Evolutionary conservation across 2,888 invertebrate species (phyloP).

Genomic region (Ligdia adustata): DNA sequence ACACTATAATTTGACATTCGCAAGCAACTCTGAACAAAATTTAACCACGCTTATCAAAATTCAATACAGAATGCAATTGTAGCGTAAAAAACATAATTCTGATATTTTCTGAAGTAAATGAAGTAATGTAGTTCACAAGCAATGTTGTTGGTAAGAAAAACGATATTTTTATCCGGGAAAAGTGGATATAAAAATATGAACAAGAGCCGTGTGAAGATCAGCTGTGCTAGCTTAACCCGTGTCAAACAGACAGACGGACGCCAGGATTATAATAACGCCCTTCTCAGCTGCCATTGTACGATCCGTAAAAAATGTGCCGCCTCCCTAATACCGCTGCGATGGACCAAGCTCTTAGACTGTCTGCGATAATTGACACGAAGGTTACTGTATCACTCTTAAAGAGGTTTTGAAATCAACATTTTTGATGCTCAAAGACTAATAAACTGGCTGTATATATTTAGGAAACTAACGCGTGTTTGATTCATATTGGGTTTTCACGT

Average conservation of each 20-base stretch:
- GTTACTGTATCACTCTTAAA: too few relatives aligned
- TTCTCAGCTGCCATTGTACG: slow-evolving; percentile 42
- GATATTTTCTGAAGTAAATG: too few relatives aligned
- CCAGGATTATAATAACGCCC: slow-evolving; percentile 54
- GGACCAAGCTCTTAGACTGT: slow-evolving; percentile 11
- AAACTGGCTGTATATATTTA: too few relatives aligned
- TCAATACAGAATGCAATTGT: background rate
- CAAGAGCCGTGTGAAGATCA: slow-evolving; percentile 34
- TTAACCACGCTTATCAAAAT: too few relatives aligned
- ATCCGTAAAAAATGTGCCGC: slow-evolving; percentile 30
- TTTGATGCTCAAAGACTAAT: too few relatives aligned
- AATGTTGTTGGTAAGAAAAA: slow-evolving; percentile 3
- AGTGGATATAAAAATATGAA: slow-evolving; percentile 29
- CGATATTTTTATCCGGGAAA: slow-evolving; percentile 9
- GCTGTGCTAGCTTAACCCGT: slow-evolving; percentile 53
- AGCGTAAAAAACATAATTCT: background rate
- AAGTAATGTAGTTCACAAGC: too few relatives aligned
- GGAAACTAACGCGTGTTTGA: too few relatives aligned
- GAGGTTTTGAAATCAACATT: too few relatives aligned
- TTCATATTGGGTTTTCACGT: too few relatives aligned
- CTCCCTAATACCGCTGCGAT: slow-evolving; percentile 23
- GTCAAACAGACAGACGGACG: slow-evolving; percentile 55
- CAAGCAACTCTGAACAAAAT: too few relatives aligned
- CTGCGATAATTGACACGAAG: slow-evolving; percentile 13
- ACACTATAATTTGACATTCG: too few relatives aligned